phyloP scores from a whole-genome alignment of 2,797 vertebrate species.

The Amniataba percoides region DNA sequence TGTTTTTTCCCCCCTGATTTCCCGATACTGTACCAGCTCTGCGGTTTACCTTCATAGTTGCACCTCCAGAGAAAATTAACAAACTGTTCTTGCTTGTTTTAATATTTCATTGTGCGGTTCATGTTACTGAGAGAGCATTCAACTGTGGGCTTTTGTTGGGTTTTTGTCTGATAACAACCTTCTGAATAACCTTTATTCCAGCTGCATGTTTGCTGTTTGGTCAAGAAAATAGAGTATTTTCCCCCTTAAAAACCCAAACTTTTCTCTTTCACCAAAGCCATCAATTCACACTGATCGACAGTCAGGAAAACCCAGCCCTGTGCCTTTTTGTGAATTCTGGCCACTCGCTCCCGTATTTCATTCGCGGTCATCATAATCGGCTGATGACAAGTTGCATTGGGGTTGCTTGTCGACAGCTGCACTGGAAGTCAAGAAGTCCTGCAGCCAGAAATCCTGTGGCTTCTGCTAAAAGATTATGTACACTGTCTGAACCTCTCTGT shows the following conservation, averaged over 20 bases:
- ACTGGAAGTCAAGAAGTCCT: conserved; percentile 38
- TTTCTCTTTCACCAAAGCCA: not conserved
- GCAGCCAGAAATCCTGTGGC: conserved; percentile 56
- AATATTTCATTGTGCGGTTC: conserved; percentile 18
- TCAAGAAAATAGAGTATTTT: conserved; percentile 37
- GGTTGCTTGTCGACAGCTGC: conserved; percentile 52
- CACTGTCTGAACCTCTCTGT: conserved; percentile 40
- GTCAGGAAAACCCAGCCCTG: not conserved
- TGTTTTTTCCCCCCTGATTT: conserved; percentile 21
- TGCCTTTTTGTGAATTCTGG: conserved; percentile 25
- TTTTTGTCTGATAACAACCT: conserved; percentile 29
- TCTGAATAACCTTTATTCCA: conserved; percentile 23
- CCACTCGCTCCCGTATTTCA: conserved; percentile 26
- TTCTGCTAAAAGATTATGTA: conserved; percentile 50
- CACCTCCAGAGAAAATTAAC: conserved; percentile 19
- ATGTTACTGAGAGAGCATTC: conserved; percentile 60
- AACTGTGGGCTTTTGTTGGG: conserved; percentile 7
- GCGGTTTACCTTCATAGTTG: conserved; percentile 21
- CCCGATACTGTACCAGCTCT: conserved; percentile 20
- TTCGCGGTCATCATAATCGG: conserved; percentile 45
- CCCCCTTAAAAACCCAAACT: not conserved
- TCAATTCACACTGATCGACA: not conserved
- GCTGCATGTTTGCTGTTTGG: conserved; percentile 60
- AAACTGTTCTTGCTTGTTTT: conserved; percentile 30
- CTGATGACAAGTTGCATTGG: conserved; percentile 49